A percentile compares a stretch with the other conserved stretches of the same genome.
phyloP scores from a whole-genome alignment of 2,113 vertebrate species.

The Seriola quinqueradiata region DNA sequence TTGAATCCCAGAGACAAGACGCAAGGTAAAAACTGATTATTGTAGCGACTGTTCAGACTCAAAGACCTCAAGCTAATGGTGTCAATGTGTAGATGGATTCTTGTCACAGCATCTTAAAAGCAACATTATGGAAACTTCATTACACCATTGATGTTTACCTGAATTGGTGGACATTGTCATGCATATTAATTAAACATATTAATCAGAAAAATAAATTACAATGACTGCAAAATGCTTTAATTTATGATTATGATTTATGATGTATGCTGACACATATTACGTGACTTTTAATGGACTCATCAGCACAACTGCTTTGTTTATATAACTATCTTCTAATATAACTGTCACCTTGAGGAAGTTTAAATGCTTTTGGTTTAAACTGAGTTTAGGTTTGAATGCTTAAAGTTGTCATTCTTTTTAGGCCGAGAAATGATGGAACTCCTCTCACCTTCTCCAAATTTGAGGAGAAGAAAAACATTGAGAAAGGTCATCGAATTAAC shows the following conservation, averaged over 20 bases:
- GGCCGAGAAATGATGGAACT: conserved; percentile 60
- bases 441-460: conserved; percentile 80
- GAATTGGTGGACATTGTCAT: neutral
- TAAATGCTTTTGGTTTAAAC: conserved; percentile 1
- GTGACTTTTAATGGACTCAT: too few species aligned
- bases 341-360: neutral
- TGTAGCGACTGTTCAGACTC: neutral
- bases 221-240: too few species aligned
- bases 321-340: too few species aligned
- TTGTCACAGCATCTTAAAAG: neutral
- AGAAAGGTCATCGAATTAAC: conserved; percentile 82
- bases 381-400: neutral
- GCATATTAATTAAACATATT: too few species aligned
- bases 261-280: neutral
- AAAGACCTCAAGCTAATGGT: neutral
- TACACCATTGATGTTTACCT: neutral
- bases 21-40: conserved; percentile 56
- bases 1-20: conserved; percentile 65
- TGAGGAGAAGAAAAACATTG: conserved; percentile 83
- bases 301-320: neutral
- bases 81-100: neutral
- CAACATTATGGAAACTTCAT: neutral
- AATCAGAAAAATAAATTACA: too few species aligned
- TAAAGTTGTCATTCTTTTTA: conserved; percentile 37
- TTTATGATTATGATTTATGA: too few species aligned